A percentile compares a stretch with the other conserved stretches of the same genome.
Evolutionary conservation across 2,113 vertebrate species (phyloP).

Genomic region (Microcebus griseorufus): DNA sequence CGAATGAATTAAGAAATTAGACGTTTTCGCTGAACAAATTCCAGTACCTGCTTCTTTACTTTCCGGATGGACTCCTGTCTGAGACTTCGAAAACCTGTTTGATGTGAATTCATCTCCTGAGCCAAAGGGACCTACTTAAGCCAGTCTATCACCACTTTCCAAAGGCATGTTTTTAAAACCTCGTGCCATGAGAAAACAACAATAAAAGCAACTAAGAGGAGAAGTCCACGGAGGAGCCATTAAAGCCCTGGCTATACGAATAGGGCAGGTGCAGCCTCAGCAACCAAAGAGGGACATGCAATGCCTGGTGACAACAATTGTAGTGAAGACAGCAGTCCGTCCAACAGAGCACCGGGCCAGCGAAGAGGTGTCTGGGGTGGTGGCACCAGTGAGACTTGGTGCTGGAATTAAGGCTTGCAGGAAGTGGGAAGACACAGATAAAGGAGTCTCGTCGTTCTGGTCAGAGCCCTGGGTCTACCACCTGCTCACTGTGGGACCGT

Average conservation of each 20-base stretch:
- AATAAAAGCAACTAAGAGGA: neutral
- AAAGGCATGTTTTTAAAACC: neutral
- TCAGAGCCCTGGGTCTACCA: neutral
- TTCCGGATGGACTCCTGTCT: neutral
- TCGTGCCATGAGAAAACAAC: neutral
- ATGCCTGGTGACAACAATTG: neutral
- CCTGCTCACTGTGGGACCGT: neutral
- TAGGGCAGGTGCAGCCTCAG: neutral
- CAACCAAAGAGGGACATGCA: neutral
- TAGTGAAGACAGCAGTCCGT: neutral
- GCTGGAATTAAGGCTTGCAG: neutral
- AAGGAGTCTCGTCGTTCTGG: neutral
- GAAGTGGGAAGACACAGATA: rapidly evolving
- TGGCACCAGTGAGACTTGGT: neutral
- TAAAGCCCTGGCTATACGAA: neutral
- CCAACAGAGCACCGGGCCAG: neutral
- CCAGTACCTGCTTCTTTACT: neutral
- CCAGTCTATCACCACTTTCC: neutral
- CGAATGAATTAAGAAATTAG: neutral
- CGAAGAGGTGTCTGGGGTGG: neutral
- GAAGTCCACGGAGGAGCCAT: neutral
- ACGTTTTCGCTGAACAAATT: neutral
- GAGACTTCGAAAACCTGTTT: neutral
- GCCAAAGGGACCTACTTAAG: neutral
- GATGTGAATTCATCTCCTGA: neutral